Conservation (phyloP, 37 sponge, comb jelly and placozoan species). For the Hexactinellida sp. region DNA sequence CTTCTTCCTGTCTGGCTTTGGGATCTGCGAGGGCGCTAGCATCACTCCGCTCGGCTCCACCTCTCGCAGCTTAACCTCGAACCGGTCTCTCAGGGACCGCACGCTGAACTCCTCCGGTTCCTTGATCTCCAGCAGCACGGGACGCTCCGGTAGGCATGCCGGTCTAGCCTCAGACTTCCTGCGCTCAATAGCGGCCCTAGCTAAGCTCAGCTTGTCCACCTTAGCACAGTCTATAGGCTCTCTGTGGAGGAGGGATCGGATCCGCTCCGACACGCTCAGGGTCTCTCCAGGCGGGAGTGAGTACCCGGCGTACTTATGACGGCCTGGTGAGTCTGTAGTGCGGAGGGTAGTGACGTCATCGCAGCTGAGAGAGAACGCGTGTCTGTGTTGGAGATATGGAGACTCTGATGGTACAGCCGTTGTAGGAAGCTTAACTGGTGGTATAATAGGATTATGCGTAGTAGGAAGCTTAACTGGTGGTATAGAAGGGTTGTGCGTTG, state of each 20-base stretch:
- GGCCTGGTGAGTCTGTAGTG: too few species aligned
- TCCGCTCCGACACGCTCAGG: neutral
- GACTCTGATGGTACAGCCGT: too few species aligned
- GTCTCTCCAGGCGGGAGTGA: neutral
- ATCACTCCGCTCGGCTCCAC: neutral
- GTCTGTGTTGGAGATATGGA: too few species aligned
- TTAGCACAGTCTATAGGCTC: neutral
- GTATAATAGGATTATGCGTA: too few species aligned
- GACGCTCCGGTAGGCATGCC: neutral
- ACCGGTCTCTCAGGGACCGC: neutral
- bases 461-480: too few species aligned
- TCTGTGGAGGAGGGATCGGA: neutral
- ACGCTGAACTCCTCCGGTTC: neutral
- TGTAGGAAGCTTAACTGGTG: too few species aligned
- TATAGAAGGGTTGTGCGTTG: too few species aligned
- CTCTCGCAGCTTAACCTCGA: neutral
- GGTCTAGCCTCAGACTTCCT: neutral
- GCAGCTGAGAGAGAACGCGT: too few species aligned
- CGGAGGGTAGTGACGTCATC: too few species aligned
- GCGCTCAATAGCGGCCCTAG: neutral
- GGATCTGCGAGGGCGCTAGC: neutral
- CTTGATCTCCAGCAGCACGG: neutral
- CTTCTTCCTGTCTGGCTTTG: neutral
- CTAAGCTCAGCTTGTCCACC: neutral
- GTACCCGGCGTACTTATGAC: neutral